Evolutionary conservation across 2,797 vertebrate species (phyloP), one percentile per base, ranked within the genome.

Genomic region (Pitangus sulphuratus): DNA sequence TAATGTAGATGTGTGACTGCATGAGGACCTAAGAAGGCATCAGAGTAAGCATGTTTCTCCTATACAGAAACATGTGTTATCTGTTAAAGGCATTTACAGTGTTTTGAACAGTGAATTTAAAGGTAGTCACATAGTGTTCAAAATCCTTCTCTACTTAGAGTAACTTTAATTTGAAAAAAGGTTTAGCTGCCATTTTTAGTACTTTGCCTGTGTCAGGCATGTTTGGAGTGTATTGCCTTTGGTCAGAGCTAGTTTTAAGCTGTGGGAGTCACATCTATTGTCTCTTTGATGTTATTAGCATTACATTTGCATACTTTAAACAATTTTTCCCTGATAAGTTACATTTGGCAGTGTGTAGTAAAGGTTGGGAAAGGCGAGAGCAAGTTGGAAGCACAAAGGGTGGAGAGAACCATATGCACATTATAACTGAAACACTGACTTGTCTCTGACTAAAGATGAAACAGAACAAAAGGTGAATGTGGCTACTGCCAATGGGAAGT

Each of bases 401-500:
- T 31, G 39, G 35, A 47, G 31, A 70, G 25, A 50, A 57, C 8
- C 9, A 12, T 12, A 8, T 33, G 19, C 17, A 2, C 24, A 19
- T n/a, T 68, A 6, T 45, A 11, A 30, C 37, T 54, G 62, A 57
- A 65, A 33, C 5, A 8, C 10, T 4, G 8, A 13, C 4, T 0
- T 1, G 1, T 22, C 53, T 69, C 8, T 56, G 68, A 12, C 18
- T 24, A 10, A n/a, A 79, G 71, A 20, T 50, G 31, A 66, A 61
- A 15, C 4, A 21, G 14, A 12, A 47, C 12, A 33, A 18, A 57
- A 58, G 44, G n/a, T 35, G 11, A 25, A 9, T 0, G 0, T 24
- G 37, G 13, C 45, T 66, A 28, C 16, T 75, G 25, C 82, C 4
- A 2, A 1, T 33, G 11, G 7, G 24, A 47, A 57, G 25, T 0